Evolutionary conservation across 2,888 invertebrate species (phyloP).

Genomic region (Lysandra coridon): DNA sequence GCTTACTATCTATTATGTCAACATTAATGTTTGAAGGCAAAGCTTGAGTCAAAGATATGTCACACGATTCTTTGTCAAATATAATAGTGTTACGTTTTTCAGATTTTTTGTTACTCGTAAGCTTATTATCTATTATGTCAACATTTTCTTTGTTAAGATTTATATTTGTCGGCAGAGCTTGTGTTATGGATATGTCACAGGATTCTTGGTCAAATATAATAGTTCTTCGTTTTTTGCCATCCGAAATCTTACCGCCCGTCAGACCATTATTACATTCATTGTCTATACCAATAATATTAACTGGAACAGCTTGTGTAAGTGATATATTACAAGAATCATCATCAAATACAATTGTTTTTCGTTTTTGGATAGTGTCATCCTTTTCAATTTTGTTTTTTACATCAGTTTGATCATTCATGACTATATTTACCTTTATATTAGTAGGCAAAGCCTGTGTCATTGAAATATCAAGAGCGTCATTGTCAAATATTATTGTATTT

Average conservation of each 20-base stretch:
- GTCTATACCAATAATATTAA: slow-evolving; percentile 38
- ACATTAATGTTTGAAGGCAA: slow-evolving; percentile 26
- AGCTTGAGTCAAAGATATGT: slow-evolving; percentile 32
- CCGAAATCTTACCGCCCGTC: not conserved
- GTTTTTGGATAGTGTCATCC: slow-evolving; percentile 33
- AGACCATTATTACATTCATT: slow-evolving; percentile 12
- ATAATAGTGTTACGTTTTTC: slow-evolving; percentile 25
- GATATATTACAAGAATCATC: slow-evolving; percentile 46
- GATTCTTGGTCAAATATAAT: slow-evolving; percentile 44
- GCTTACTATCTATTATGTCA: not conserved
- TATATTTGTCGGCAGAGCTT: slow-evolving; percentile 44
- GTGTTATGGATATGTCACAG: slow-evolving; percentile 42
- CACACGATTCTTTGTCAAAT: slow-evolving; percentile 25
- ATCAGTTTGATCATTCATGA: not conserved
- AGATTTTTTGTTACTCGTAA: not conserved
- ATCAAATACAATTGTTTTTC: slow-evolving; percentile 44
- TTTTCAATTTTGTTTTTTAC: slow-evolving; percentile 40
- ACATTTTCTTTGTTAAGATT: slow-evolving; percentile 19
- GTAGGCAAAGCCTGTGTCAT: slow-evolving; percentile 42
- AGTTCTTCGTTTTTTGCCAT: slow-evolving; percentile 39
- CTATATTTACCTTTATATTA: slow-evolving; percentile 32
- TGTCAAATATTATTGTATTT: slow-evolving; percentile 42
- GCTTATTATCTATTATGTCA: not conserved
- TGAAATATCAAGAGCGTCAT: slow-evolving; percentile 42
- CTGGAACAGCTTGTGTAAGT: slow-evolving; percentile 48